Conservation (phyloP, 2,797 vertebrate genomes). For the Morelia viridis region DNA sequence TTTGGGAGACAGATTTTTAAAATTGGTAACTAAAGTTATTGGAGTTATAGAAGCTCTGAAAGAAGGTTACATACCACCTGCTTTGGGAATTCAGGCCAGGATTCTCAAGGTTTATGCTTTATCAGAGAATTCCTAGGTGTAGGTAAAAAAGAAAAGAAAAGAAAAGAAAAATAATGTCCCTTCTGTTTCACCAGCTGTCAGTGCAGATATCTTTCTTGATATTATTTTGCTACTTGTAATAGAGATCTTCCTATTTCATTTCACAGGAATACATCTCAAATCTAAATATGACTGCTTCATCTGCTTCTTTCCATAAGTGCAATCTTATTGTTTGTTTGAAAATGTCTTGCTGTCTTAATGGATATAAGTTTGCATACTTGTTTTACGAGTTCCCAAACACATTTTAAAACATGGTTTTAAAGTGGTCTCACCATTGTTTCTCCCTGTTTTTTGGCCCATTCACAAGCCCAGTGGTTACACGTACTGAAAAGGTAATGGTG, state of each 20-base stretch:
- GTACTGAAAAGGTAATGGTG: neutral
- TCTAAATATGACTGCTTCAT: neutral
- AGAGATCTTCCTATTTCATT: neutral
- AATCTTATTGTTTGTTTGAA: neutral
- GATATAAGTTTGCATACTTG: neutral
- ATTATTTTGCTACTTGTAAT: neutral
- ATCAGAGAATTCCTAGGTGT: neutral
- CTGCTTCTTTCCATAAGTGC: neutral
- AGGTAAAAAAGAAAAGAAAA: neutral
- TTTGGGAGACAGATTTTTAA: neutral
- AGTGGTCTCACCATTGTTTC: neutral
- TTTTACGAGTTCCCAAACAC: neutral
- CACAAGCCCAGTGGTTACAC: neutral
- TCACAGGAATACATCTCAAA: neutral
- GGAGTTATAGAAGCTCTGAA: neutral
- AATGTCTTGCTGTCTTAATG: neutral
- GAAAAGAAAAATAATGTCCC: neutral
- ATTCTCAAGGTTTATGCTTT: neutral
- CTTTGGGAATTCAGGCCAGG: neutral
- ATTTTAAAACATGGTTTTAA: neutral
- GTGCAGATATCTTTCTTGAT: neutral
- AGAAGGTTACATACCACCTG: neutral
- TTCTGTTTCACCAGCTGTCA: neutral
- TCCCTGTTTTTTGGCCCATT: neutral
- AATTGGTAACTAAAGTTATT: neutral